phyloP scores from a whole-genome alignment of 1,140 invertebrate species.

The Riptortus pedestris region DNA sequence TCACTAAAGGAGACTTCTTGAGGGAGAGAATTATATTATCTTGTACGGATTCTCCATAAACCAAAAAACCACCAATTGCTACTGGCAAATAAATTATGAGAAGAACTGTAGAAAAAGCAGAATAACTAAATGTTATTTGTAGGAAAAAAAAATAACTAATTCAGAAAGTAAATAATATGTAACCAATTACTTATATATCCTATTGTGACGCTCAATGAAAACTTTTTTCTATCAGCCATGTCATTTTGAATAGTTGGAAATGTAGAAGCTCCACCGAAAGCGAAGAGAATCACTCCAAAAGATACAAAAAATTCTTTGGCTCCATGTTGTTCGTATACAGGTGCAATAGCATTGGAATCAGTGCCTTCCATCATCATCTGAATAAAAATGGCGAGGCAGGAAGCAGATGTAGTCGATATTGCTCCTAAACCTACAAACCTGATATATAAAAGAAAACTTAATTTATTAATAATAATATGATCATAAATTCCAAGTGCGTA shows the following conservation, averaged over 20 bases:
- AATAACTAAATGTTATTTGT: no score
- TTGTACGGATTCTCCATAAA: neutral
- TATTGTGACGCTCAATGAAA: constrained; percentile 42
- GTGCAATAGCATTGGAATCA: constrained; percentile 35
- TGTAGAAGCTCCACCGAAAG: constrained; percentile 54
- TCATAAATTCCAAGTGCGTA: no score
- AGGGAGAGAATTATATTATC: neutral
- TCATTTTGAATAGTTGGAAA: constrained; percentile 63
- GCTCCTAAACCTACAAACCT: constrained; percentile 46
- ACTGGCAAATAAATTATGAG: neutral
- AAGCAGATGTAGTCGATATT: constrained; percentile 44
- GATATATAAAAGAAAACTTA: neutral
- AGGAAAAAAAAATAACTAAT: no score
- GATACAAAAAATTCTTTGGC: constrained; percentile 47
- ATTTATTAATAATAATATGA: no score
- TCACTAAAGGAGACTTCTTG: neutral
- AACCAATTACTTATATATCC: constrained; percentile 46
- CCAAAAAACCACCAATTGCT: neutral
- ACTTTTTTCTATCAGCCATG: constrained; percentile 48
- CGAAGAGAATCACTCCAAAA: constrained; percentile 53
- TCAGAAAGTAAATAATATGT: no score
- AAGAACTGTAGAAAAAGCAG: neutral
- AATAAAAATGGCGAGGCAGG: constrained; percentile 48
- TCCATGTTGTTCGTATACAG: constrained; percentile 34
- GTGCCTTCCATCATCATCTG: constrained; percentile 43